Evolutionary conservation across 2,113 vertebrate genomes (phyloP).

Genomic region (Centropus bengalensis): DNA sequence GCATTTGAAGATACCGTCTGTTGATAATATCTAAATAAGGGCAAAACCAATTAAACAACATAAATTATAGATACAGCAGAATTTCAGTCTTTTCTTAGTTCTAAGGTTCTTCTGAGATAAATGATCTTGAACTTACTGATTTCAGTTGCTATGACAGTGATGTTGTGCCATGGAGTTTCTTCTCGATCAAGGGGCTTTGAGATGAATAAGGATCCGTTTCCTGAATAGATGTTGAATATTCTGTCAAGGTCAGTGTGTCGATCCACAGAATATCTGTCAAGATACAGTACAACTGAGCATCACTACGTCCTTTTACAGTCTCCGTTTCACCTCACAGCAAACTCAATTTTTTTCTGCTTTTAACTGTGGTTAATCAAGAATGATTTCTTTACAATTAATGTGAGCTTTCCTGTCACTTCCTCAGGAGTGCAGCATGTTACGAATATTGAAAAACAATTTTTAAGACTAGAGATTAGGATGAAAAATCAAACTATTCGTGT

Average conservation of each 20-base stretch:
- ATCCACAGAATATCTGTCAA: slow-evolving; percentile 92
- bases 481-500: neutral
- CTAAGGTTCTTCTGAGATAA: neutral
- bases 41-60: neutral
- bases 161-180: slow-evolving; percentile 93
- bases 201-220: slow-evolving; percentile 93
- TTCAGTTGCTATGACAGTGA: slow-evolving; percentile 92
- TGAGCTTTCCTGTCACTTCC: neutral
- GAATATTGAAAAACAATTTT: neutral
- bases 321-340: neutral
- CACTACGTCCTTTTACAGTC: neutral
- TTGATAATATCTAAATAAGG: neutral
- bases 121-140: slow-evolving; percentile 82
- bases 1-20: neutral
- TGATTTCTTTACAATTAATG: neutral
- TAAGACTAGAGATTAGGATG: neutral
- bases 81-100: neutral
- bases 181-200: slow-evolving; percentile 91
- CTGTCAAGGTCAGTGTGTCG: slow-evolving; percentile 92
- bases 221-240: slow-evolving; percentile 90
- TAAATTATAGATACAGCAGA: neutral
- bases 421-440: neutral
- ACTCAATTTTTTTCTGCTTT: neutral
- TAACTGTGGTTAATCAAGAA: neutral
- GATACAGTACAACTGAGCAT: slow-evolving; percentile 5